Conservation (phyloP, 1,140 invertebrate species). For the Halyomorpha halys region DNA sequence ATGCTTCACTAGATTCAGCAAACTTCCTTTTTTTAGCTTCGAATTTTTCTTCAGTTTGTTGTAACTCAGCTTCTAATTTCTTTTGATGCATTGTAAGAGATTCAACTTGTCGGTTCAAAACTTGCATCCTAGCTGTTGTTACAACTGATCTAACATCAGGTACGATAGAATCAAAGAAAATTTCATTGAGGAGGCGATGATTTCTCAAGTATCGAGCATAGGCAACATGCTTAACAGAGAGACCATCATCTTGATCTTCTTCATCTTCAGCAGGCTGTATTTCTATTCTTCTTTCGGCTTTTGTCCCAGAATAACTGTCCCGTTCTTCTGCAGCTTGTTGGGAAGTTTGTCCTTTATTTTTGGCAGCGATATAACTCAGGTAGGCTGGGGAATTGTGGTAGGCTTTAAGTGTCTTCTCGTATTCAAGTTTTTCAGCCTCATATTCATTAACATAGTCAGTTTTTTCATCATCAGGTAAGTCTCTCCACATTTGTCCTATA, state of each 20-base stretch:
- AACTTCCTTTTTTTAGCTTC: slow-evolving; percentile 92
- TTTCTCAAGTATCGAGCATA: slow-evolving; percentile 86
- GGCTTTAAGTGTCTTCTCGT: slow-evolving; percentile 86
- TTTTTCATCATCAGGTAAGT: slow-evolving; percentile 85
- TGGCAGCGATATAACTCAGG: slow-evolving; percentile 84
- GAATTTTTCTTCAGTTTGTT: slow-evolving; percentile 95
- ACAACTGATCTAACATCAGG: slow-evolving; percentile 91
- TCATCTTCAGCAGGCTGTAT: slow-evolving; percentile 96
- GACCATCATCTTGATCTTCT: slow-evolving; percentile 88
- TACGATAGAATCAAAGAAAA: slow-evolving; percentile 89
- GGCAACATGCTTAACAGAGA: slow-evolving; percentile 89
- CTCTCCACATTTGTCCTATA: slow-evolving; percentile 97
- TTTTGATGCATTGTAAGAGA: slow-evolving; percentile 95
- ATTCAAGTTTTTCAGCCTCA: slow-evolving; percentile 92
- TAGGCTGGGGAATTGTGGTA: slow-evolving; percentile 97
- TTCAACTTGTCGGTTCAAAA: slow-evolving; percentile 86
- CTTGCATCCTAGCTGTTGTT: slow-evolving; percentile 78
- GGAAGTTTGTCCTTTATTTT: slow-evolving; percentile 65
- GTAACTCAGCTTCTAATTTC: slow-evolving; percentile 90
- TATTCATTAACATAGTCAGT: slow-evolving; percentile 93
- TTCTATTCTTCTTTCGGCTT: slow-evolving; percentile 70
- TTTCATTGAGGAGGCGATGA: slow-evolving; percentile 91
- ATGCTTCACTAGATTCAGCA: slow-evolving; percentile 85
- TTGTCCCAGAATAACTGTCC: slow-evolving; percentile 44
- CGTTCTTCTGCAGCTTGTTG: slow-evolving; percentile 49